phyloP scores from a whole-genome alignment of 35 echinoderm and acorn worm species.

The Heliocidaris tuberculata region DNA sequence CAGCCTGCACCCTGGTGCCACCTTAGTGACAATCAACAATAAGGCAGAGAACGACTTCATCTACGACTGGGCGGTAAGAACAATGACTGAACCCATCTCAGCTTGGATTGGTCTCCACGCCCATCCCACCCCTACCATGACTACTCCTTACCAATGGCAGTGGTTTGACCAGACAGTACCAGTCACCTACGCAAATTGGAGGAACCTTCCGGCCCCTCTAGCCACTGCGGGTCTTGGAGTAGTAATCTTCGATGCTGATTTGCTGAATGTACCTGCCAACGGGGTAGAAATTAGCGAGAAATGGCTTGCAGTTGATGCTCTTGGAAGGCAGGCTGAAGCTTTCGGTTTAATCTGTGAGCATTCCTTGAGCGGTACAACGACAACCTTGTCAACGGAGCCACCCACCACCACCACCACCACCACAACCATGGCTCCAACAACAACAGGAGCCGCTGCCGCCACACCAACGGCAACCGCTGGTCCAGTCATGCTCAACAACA shows the following conservation, averaged over 20 bases:
- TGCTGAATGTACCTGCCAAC: no score
- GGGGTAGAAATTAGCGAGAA: no score
- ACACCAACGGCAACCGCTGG: neutral
- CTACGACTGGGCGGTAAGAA: neutral
- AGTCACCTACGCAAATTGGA: neutral
- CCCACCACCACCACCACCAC: no score
- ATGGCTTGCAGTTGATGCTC: no score
- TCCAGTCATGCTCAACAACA: constrained; percentile 1
- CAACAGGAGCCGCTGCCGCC: no score
- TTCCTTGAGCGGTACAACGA: neutral
- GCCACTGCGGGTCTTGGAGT: neutral
- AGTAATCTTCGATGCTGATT: neutral
- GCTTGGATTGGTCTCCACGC: neutral
- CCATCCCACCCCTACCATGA: neutral
- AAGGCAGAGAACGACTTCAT: neutral
- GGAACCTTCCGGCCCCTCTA: neutral
- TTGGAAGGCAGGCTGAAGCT: no score
- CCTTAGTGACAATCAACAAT: neutral
- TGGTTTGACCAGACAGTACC: neutral
- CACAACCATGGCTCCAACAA: no score
- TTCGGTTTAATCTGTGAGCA: neutral
- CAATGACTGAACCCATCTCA: neutral
- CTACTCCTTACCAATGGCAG: neutral
- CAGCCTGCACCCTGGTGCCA: neutral
- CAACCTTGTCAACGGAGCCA: no score